These are phyloP conservation scores for Torymus auratus DNA, from an alignment of 2,888 invertebrate genomes.

Conservation along the genomic window DNA sequence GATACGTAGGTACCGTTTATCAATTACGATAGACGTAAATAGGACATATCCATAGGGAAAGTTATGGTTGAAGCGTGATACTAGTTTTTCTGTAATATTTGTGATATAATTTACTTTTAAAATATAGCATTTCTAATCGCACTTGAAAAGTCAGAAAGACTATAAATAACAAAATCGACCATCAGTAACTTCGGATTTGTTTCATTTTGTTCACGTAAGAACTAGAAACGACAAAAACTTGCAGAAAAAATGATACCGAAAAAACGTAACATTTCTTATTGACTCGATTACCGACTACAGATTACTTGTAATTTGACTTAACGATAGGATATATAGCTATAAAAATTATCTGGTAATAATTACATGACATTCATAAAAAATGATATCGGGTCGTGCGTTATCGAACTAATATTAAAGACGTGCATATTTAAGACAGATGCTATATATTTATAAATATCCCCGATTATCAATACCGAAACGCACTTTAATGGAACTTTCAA, in stretches of 20 bases:
- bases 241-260: too few relatives aligned
- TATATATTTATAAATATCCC: too few relatives aligned
- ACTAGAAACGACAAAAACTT: too few relatives aligned
- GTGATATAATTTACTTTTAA: neutral
- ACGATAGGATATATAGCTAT: constrained; percentile 5
- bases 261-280: too few relatives aligned
- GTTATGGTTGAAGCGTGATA: constrained; percentile 6
- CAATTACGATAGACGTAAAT: constrained; percentile 27
- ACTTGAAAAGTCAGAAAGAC: too few relatives aligned
- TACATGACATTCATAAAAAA: constrained; percentile 30
- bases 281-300: too few relatives aligned
- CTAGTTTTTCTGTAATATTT: neutral
- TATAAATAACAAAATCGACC: too few relatives aligned
- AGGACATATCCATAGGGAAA: constrained; percentile 33
- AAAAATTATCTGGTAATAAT: constrained; percentile 39
- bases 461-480: too few relatives aligned
- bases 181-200: too few relatives aligned
- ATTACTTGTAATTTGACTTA: neutral
- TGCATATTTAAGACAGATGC: neutral
- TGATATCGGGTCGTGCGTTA: neutral
- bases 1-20: constrained; percentile 29
- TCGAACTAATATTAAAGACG: neutral
- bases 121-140: neutral
- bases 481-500: too few relatives aligned
- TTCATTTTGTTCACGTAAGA: too few relatives aligned